These are phyloP conservation scores for Chouioia cunea DNA, from an alignment of 2,888 invertebrate genomes.

Conservation along the genomic window DNA sequence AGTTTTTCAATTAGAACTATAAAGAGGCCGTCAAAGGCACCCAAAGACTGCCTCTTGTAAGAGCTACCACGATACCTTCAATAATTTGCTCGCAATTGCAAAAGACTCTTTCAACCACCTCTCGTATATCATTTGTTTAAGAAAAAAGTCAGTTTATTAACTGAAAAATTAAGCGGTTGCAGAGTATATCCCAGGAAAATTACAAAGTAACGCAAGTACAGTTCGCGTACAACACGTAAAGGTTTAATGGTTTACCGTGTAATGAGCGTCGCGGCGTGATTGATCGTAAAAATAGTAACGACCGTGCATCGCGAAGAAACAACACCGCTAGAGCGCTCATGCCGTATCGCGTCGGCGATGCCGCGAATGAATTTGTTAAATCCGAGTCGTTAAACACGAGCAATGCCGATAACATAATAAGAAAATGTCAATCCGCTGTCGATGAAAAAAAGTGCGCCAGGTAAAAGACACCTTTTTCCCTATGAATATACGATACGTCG, in stretches of 20 bases:
- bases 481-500: constrained; percentile 24
- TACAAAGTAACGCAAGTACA: constrained; percentile 36
- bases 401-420: constrained; percentile 31
- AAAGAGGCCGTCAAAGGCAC: too few species aligned
- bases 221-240: constrained; percentile 27
- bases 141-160: too few species aligned
- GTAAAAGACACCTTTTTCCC: constrained; percentile 18
- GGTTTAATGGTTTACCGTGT: constrained; percentile 38
- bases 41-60: too few species aligned
- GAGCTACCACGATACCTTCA: too few species aligned
- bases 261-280: constrained; percentile 60
- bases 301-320: constrained; percentile 49
- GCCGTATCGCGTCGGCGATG: too few species aligned
- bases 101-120: too few species aligned
- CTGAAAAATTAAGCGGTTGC: constrained; percentile 5
- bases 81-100: too few species aligned
- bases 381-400: constrained; percentile 34
- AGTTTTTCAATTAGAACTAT: too few species aligned
- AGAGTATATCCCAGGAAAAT: constrained; percentile 31
- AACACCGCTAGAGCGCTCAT: too few species aligned
- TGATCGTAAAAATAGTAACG: constrained; percentile 66
- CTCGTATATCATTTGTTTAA: not conserved
- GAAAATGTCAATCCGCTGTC: too few species aligned
- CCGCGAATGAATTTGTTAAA: constrained; percentile 42
- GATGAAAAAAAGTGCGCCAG: constrained; percentile 22